Conservation (phyloP, 2,888 invertebrate genomes). For the Ochropacha duplaris region DNA sequence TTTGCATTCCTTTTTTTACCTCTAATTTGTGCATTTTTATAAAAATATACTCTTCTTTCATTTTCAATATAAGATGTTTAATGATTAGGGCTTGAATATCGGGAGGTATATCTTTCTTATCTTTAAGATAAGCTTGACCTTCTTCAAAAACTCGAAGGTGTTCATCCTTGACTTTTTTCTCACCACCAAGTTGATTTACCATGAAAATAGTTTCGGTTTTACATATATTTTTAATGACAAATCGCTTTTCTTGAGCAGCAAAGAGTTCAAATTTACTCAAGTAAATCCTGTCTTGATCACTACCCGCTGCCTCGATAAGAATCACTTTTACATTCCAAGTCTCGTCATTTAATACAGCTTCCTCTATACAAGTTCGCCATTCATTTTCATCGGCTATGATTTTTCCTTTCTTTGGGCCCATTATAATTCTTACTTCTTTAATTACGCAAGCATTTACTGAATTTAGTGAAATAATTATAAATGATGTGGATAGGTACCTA, state of each 20-base stretch:
- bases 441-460: no score
- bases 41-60: slow-evolving; percentile 71
- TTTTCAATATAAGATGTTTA: slow-evolving; percentile 70
- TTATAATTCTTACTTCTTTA: slow-evolving; percentile 16
- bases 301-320: slow-evolving; percentile 66
- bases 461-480: no score
- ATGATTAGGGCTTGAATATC: slow-evolving; percentile 68
- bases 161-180: slow-evolving; percentile 70
- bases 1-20: slow-evolving; percentile 63
- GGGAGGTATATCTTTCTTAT: slow-evolving; percentile 68
- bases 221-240: slow-evolving; percentile 73
- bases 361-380: slow-evolving; percentile 62
- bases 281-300: slow-evolving; percentile 70
- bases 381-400: slow-evolving; percentile 43
- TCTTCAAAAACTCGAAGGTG: slow-evolving; percentile 70
- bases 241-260: slow-evolving; percentile 67
- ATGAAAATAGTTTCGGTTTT: slow-evolving; percentile 76
- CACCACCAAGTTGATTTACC: slow-evolving; percentile 73
- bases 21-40: slow-evolving; percentile 64
- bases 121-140: slow-evolving; percentile 63
- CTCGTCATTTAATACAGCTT: slow-evolving; percentile 55
- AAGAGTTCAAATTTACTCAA: slow-evolving; percentile 67
- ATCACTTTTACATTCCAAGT: slow-evolving; percentile 65
- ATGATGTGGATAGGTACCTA: no score
- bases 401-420: slow-evolving; percentile 61